phyloP scores from a whole-genome alignment of 2,113 vertebrate species.

The Orthonyx spaldingii region DNA sequence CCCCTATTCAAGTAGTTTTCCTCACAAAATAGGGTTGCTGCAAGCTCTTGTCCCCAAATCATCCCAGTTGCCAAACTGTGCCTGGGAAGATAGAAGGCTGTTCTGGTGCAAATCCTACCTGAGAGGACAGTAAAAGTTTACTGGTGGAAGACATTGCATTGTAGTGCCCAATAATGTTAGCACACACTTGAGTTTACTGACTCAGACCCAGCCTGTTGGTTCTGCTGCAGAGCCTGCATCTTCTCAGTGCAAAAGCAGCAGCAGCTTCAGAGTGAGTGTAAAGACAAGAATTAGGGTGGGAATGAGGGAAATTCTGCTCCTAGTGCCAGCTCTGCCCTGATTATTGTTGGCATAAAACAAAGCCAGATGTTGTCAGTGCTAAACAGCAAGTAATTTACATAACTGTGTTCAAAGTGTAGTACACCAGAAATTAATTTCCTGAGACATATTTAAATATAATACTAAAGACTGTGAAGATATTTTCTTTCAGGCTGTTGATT shows the following conservation, averaged over 20 bases:
- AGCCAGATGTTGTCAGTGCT: background rate
- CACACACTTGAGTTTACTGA: rapidly evolving
- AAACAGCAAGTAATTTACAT: background rate
- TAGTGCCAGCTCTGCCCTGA: background rate
- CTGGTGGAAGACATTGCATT: background rate
- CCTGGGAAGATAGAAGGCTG: background rate
- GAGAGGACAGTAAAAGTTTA: background rate
- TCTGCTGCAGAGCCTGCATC: background rate
- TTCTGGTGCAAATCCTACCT: background rate
- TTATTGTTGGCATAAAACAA: background rate
- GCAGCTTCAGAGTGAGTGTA: background rate
- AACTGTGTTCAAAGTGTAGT: background rate
- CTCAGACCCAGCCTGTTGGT: background rate
- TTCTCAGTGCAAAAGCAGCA: background rate
- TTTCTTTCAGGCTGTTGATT: background rate
- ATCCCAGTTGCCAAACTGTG: background rate
- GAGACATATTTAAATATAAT: background rate
- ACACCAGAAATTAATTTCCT: background rate
- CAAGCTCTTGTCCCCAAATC: background rate
- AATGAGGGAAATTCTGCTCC: background rate
- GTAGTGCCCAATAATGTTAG: background rate
- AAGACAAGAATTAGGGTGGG: background rate
- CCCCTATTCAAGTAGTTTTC: background rate
- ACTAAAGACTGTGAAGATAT: background rate
- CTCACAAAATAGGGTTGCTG: background rate